phyloP scores from a whole-genome alignment of 2,888 invertebrate species.

The Polietes domitor region DNA sequence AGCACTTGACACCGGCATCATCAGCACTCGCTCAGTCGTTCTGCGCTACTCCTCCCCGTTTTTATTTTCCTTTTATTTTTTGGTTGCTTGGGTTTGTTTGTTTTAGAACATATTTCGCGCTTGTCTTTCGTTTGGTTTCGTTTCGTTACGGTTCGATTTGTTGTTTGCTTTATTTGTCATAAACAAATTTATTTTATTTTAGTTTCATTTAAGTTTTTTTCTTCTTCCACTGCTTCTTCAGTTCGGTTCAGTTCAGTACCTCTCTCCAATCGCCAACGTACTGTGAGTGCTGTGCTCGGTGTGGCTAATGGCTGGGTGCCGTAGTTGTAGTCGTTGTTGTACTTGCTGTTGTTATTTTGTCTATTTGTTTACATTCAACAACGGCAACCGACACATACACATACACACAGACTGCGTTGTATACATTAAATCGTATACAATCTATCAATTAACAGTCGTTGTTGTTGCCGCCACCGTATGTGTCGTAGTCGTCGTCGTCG shows the following conservation, averaged over 20 bases:
- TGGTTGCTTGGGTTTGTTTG: background rate
- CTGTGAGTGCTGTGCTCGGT: background rate
- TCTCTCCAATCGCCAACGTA: background rate
- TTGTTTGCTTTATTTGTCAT: constrained; percentile 13
- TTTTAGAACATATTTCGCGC: background rate
- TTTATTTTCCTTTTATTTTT: background rate
- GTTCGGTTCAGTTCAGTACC: background rate
- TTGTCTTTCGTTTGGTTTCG: background rate
- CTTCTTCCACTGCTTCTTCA: background rate
- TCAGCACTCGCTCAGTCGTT: background rate
- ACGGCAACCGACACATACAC: constrained; percentile 6
- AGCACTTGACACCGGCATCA: constrained; percentile 54
- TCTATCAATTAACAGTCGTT: constrained; percentile 62
- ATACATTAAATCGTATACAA: constrained; percentile 33
- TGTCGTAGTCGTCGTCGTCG: background rate
- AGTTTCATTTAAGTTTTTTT: background rate
- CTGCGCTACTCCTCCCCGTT: background rate
- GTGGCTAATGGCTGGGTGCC: too few relatives aligned
- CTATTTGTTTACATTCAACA: constrained; percentile 54
- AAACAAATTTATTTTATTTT: constrained; percentile 16
- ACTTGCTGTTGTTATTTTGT: constrained; percentile 26
- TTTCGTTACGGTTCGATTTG: background rate
- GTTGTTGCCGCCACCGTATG: constrained; percentile 24
- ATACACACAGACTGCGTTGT: background rate
- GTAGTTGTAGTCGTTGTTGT: too few relatives aligned